A percentile compares a stretch with the other conserved stretches of the same genome.
Evolutionary conservation across 2,113 vertebrate genomes (phyloP).

Genomic region (Phalacrocorax pelagicus): DNA sequence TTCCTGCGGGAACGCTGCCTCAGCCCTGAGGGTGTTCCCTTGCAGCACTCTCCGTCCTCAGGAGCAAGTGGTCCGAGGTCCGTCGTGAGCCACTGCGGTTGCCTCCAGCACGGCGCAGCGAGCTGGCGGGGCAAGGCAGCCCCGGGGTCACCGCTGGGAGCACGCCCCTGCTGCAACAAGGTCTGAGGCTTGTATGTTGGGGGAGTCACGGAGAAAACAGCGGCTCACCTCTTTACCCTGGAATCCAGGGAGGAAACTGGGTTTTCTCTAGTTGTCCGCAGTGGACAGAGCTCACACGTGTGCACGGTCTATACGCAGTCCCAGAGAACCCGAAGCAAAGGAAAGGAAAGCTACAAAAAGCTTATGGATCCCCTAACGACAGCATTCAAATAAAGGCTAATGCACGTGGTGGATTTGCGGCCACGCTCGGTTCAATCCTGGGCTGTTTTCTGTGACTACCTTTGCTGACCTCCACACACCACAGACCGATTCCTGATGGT

Average conservation of each 20-base stretch:
- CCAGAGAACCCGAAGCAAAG: not conserved
- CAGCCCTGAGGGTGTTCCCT: not conserved
- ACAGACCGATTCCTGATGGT: rapidly evolving
- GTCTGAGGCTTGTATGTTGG: not conserved
- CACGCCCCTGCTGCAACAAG: rapidly evolving
- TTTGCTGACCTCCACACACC: not conserved
- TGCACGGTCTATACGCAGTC: rapidly evolving
- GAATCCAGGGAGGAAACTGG: not conserved
- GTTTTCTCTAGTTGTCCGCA: no score
- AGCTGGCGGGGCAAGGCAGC: not conserved
- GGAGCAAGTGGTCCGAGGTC: not conserved
- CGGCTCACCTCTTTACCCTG: not conserved
- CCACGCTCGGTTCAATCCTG: rapidly evolving
- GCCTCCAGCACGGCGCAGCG: no score
- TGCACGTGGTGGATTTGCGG: not conserved
- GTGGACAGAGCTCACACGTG: rapidly evolving
- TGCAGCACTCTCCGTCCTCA: not conserved
- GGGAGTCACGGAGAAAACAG: not conserved
- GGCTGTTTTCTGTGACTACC: not conserved
- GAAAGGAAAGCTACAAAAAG: not conserved
- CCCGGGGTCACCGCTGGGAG: not conserved
- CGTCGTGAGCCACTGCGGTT: not conserved
- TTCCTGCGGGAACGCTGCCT: not conserved
- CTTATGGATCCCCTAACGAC: rapidly evolving
- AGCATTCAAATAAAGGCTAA: not conserved